A percentile compares a stretch with the other conserved stretches of the same genome.
phyloP scores from a whole-genome alignment of 2,888 invertebrate species.

The Parochlus steinenii region DNA sequence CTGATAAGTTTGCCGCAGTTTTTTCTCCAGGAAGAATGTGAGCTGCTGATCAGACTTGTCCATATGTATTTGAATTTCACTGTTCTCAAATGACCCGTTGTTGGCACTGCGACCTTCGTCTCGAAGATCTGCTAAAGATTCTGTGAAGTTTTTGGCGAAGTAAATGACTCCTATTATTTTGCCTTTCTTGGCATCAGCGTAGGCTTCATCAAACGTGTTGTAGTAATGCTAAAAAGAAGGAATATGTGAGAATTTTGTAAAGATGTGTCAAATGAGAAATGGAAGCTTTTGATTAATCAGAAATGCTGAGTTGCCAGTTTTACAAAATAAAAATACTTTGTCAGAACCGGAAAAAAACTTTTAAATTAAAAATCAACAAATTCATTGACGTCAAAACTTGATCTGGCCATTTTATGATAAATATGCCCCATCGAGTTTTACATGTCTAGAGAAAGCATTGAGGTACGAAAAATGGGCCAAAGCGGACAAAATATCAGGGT shows the following conservation, averaged over 20 bases:
- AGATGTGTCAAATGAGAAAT: constrained; percentile 1
- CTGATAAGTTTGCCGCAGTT: constrained; percentile 49
- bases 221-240: constrained; percentile 41
- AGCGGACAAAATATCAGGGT: too few relatives aligned
- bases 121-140: constrained; percentile 38
- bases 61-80: constrained; percentile 50
- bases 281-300: too few relatives aligned
- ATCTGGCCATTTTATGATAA: too few relatives aligned
- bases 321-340: too few relatives aligned
- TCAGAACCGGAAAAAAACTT: too few relatives aligned
- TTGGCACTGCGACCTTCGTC: constrained; percentile 40
- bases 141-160: constrained; percentile 57
- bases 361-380: too few relatives aligned
- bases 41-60: constrained; percentile 78
- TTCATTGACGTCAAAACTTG: too few relatives aligned
- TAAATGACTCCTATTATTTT: constrained; percentile 45
- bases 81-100: constrained; percentile 35
- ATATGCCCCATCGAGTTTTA: too few relatives aligned
- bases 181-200: constrained; percentile 35
- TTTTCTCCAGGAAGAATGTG: constrained; percentile 51
- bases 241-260: constrained; percentile 13
- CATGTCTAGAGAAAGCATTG: too few relatives aligned
- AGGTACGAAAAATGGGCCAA: too few relatives aligned
- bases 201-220: constrained; percentile 35
- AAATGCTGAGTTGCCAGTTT: constrained; percentile 12